Percentiles rank a stretch among this genome's conserved stretches.
Conservation (phyloP, 2,888 invertebrate genomes). For the Melanargia galathea region DNA sequence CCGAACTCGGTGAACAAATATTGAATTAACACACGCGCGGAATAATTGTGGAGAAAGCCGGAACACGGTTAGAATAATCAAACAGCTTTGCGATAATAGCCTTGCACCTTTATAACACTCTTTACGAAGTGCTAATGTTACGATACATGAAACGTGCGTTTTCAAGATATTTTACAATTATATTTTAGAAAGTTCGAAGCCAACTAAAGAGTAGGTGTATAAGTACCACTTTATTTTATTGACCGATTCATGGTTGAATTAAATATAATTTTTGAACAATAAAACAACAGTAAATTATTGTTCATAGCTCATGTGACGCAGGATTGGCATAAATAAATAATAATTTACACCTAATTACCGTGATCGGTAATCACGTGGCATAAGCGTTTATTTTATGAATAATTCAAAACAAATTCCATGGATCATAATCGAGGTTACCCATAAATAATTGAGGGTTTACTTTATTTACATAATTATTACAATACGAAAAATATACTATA, state of each 20-base stretch:
- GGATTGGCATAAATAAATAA: constrained; percentile 30
- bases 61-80: constrained; percentile 42
- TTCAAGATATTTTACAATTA: not conserved
- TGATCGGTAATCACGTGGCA: constrained; percentile 24
- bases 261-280: too few relatives aligned
- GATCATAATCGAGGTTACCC: constrained; percentile 31
- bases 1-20: constrained; percentile 72
- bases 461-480: not conserved
- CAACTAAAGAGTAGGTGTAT: too few relatives aligned
- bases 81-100: constrained; percentile 39
- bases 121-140: not conserved
- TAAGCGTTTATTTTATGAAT: constrained; percentile 33
- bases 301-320: not conserved
- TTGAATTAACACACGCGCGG: constrained; percentile 72
- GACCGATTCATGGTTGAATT: too few relatives aligned
- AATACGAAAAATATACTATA: not conserved
- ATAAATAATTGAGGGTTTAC: constrained; percentile 20
- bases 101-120: constrained; percentile 26
- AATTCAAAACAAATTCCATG: constrained; percentile 34
- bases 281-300: too few relatives aligned
- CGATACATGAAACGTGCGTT: not conserved
- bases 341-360: constrained; percentile 28
- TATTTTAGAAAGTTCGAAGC: not conserved
- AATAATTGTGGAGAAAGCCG: constrained; percentile 77
- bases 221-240: too few relatives aligned